These are phyloP conservation scores for Diadegma fenestrale DNA, from an alignment of 2,888 invertebrate species.

Conservation along the genomic window DNA sequence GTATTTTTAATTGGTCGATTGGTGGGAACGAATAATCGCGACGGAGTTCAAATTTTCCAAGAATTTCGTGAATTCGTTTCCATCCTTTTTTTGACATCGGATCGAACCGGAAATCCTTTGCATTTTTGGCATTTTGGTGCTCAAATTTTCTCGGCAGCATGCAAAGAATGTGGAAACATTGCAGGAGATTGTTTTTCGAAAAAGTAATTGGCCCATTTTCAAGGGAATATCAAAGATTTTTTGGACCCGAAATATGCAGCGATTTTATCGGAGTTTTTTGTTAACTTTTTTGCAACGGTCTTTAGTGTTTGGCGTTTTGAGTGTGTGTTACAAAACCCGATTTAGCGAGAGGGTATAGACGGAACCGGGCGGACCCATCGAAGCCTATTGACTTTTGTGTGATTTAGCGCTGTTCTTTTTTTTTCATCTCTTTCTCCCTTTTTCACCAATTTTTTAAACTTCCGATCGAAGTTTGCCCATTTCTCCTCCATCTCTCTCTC, in stretches of 20 bases:
- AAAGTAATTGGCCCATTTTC: not conserved
- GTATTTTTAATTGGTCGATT: not conserved
- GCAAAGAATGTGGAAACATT: not conserved
- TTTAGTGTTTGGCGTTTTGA: constrained; percentile 41
- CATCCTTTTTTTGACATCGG: not conserved
- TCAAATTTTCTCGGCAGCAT: not conserved
- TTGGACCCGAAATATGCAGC: constrained; percentile 8
- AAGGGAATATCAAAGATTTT: not conserved
- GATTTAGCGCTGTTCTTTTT: constrained; percentile 63
- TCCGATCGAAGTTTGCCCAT: constrained; percentile 57
- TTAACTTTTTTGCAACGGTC: not conserved
- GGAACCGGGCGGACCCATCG: constrained; percentile 39
- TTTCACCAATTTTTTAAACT: constrained; percentile 56
- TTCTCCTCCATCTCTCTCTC: constrained; percentile 52
- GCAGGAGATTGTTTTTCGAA: not conserved
- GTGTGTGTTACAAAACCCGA: constrained; percentile 49
- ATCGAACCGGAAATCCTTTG: not conserved
- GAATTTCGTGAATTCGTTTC: not conserved
- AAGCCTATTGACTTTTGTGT: constrained; percentile 67
- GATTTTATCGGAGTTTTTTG: constrained; percentile 10
- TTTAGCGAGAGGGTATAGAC: constrained; percentile 35
- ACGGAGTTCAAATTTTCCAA: too few species aligned
- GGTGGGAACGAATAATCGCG: not conserved
- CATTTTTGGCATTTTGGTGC: not conserved
- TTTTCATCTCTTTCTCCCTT: not conserved